Base-by-base conservation (phyloP, 2,113 vertebrate species). In the Oophaga pumilio region DNA sequence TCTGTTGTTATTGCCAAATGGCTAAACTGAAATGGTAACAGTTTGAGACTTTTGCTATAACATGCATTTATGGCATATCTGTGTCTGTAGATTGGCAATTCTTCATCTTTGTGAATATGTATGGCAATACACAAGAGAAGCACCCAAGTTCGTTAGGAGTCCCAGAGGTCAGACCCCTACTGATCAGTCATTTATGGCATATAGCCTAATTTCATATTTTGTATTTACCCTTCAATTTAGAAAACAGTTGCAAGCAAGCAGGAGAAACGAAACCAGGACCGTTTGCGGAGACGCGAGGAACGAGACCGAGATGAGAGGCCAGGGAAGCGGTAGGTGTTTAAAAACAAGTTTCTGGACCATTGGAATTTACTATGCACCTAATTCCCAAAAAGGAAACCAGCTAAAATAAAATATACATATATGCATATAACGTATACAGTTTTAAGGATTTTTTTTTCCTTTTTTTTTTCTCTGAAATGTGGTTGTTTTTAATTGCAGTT, bases 221-320 rank as follows among this genome's bases (percentile, higher is more conserved):
- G 64, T 50, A 0, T 64, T 77, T 81, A 89, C 62, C 78, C 87
- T 33, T 57, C 76, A 89, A 87, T 57, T 56, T 91, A 99, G 98
- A 99, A 98, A 97, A 97, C 97, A 0, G 98, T 99, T 78, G 96
- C 97, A 59, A 97, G 97, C 88, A 99, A 99, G 91, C 98, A 99
- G 91, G 98, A 99, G 93, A 96, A 96, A 91, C 95, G 98, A 87
- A 99, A 99, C 92, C 98, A 98, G 91, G 98, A 99, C 88, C 96
- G 98, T 68, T 91, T 99, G 91, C 97, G 96, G 92, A 95, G 98
- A 90, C 94, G 98, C 90, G 98, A 99, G 92, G 98, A 99, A 90
- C 91, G 98, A n/a, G 98, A 99, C 88, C 95, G 96, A 60, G 98
- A 99, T 89, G 98, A 99, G 87, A 94, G 91, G 43, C 94, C 97